Conservation (phyloP, 2,113 vertebrate genomes). For the Salvelinus namaycush region DNA sequence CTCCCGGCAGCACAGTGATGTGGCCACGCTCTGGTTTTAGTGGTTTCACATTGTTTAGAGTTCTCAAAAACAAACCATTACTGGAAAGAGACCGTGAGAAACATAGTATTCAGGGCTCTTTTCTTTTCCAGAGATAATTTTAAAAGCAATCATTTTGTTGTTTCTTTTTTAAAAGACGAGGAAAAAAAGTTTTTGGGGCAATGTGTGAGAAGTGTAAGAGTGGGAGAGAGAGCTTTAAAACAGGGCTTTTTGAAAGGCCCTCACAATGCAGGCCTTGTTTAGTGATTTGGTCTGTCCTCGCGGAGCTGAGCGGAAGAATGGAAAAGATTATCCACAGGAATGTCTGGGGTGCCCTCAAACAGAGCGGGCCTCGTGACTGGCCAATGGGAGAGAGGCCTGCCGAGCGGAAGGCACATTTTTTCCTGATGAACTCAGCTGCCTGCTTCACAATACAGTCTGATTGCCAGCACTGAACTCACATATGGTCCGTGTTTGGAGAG, state of each 20-base stretch:
- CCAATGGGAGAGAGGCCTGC: slow-evolving; percentile 74
- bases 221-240: slow-evolving; percentile 65
- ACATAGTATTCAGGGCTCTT: slow-evolving; percentile 31
- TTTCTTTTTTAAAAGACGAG: slow-evolving; percentile 30
- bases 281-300: slow-evolving; percentile 73
- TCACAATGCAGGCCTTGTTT: slow-evolving; percentile 81
- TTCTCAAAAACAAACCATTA: slow-evolving; percentile 62
- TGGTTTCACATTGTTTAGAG: slow-evolving; percentile 51
- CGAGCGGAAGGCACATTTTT: slow-evolving; percentile 79
- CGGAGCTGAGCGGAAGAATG: slow-evolving; percentile 76
- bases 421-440: slow-evolving; percentile 83
- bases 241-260: slow-evolving; percentile 60
- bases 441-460: slow-evolving; percentile 36
- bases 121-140: slow-evolving; percentile 32
- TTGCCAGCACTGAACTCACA: slow-evolving; percentile 77
- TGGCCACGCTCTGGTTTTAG: slow-evolving; percentile 67
- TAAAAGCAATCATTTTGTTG: slow-evolving; percentile 36
- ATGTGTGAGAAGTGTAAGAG: slow-evolving; percentile 55
- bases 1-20: slow-evolving; percentile 68
- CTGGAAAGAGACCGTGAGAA: slow-evolving; percentile 75
- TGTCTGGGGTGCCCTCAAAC: slow-evolving; percentile 85
- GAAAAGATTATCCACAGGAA: slow-evolving; percentile 86
- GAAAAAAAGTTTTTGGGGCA: slow-evolving; percentile 33
- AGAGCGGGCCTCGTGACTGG: slow-evolving; percentile 66
- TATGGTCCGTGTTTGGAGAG: slow-evolving; percentile 77